Conservation (phyloP, 2,888 invertebrate genomes). For the Caenorhabditis wallacei region DNA sequence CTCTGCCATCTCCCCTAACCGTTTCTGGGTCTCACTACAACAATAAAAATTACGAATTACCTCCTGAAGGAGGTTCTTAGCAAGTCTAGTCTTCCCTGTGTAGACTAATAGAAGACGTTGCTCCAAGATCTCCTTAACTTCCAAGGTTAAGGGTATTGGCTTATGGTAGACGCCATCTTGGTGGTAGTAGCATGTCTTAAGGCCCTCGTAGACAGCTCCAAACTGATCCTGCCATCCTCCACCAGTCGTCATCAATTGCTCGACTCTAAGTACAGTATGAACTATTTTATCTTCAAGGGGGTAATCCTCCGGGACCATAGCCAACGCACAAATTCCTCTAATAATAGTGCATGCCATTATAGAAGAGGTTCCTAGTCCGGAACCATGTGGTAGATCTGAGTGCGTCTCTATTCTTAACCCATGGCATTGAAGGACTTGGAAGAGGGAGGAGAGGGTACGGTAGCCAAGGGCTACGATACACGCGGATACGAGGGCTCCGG, state of each 20-base stretch:
- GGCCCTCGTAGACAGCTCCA: slow-evolving; percentile 85
- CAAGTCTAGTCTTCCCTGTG: slow-evolving; percentile 86
- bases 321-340: slow-evolving; percentile 82
- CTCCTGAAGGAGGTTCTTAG: slow-evolving; percentile 85
- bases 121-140: slow-evolving; percentile 83
- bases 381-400: slow-evolving; percentile 78
- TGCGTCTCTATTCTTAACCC: slow-evolving; percentile 62
- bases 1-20: slow-evolving; percentile 44
- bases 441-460: neutral
- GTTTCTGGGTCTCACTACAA: slow-evolving; percentile 53
- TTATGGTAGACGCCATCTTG: slow-evolving; percentile 78
- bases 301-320: neutral
- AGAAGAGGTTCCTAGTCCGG: slow-evolving; percentile 86
- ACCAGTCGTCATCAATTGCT: slow-evolving; percentile 86
- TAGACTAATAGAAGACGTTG: slow-evolving; percentile 85
- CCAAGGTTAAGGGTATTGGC: slow-evolving; percentile 78
- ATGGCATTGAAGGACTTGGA: slow-evolving; percentile 9
- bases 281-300: slow-evolving; percentile 25
- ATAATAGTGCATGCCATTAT: slow-evolving; percentile 85
- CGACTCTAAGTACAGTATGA: slow-evolving; percentile 83
- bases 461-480: slow-evolving; percentile 71
- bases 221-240: slow-evolving; percentile 86
- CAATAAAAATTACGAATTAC: slow-evolving; percentile 68
- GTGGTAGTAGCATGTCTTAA: slow-evolving; percentile 83
- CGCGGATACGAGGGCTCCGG: slow-evolving; percentile 75